Evolutionary conservation across 2,888 invertebrate species (phyloP), one percentile per base, ranked within the genome.

Genomic region (Hydropsyche betteni): DNA sequence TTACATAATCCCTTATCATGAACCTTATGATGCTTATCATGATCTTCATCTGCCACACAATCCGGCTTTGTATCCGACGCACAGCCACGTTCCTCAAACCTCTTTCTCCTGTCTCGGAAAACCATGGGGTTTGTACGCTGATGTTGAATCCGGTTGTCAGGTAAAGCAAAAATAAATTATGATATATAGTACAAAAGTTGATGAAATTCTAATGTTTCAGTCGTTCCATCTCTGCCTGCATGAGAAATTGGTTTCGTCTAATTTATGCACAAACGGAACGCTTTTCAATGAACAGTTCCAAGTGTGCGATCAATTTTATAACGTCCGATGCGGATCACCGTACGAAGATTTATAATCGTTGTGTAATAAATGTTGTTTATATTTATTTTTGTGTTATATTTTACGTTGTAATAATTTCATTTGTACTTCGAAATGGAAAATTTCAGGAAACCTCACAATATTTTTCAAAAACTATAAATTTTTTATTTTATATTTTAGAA

Each of bases 231-330:
- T 90, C 78, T 91, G 91, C 81, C 89, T 89, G 84, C 86, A 87
- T 1, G 88, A 88, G 74, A 85, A 85, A 16, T 81, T 88, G 51
- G 84, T 88, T 24, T 88, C 87, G 81, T 90, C 90, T 0, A 90
- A 90, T 80, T 84, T 91, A 0, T 91, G 91, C 80, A 87, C 89
- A 0, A 90, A 91, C 79, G 91, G 91, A 5, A 91, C 91, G 0
- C 84, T 91, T 0, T 91, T 91, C 82, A 91, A 91, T 77, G 89
- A 91, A 82, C 90, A 90, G 80, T 90, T 91, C 80, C 90, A 90
- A 85, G 90, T 91, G 0, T 91, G 91, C 80, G 91, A 91, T 81
- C 91, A 91, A 81, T 91, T 91, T 83, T 90, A 90, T 84, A 91
- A 91, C 80, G 90, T 91, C 0, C 85, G 90, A 8, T 90, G 90